A percentile compares a stretch with the other conserved stretches of the same genome.
Evolutionary conservation across 2,113 vertebrate species (phyloP).

Genomic region (Chunga burmeisteri): DNA sequence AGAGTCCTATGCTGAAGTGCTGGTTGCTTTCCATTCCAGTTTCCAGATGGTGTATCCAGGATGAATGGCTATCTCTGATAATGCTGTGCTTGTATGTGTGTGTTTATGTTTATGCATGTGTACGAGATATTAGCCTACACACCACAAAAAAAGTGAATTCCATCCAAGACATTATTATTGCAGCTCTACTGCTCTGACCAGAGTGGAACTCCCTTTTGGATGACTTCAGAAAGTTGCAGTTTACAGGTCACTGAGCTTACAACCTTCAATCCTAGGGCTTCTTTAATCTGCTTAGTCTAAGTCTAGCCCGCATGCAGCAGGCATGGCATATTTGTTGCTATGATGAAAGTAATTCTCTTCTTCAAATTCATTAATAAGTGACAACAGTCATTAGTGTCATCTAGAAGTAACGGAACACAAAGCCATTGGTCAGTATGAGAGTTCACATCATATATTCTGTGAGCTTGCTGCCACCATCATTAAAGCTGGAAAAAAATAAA

Average conservation of each 20-base stretch:
- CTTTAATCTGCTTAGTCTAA: not conserved
- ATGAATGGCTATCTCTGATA: not conserved
- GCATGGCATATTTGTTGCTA: not conserved
- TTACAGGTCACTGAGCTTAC: not conserved
- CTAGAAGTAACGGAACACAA: not conserved
- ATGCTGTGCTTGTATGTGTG: not conserved
- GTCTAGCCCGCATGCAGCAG: not conserved
- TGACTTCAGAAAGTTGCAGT: not conserved
- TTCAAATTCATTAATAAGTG: not conserved
- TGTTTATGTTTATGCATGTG: not conserved
- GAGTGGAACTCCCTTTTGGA: not conserved
- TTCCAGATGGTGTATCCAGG: not conserved
- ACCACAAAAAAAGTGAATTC: not conserved
- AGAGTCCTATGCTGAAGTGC: not conserved
- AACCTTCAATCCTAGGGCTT: not conserved
- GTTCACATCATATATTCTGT: not conserved
- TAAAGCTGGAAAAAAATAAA: not conserved
- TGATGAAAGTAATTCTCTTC: not conserved
- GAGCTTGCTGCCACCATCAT: not conserved
- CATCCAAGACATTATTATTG: not conserved
- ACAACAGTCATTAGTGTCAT: not conserved
- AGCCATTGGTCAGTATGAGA: not conserved
- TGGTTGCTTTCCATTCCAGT: not conserved
- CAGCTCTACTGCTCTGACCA: not conserved
- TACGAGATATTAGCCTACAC: not conserved